phyloP scores from a whole-genome alignment of 2,113 vertebrate genomes.

The Barbus barbus region DNA sequence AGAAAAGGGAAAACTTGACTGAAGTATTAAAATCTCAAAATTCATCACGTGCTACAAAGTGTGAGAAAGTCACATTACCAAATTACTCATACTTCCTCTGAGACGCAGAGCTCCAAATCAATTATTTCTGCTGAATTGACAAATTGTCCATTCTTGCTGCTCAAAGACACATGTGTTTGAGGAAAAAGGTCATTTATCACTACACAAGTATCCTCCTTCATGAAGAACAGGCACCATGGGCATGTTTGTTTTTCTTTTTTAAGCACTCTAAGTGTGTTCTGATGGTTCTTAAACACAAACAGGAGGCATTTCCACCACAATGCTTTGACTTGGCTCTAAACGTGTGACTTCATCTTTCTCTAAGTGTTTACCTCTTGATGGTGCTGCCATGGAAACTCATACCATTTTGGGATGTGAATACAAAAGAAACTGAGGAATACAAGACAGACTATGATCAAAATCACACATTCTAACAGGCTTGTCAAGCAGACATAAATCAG shows the following conservation, averaged over 20 bases:
- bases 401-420: conserved; percentile 3
- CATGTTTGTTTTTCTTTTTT: conserved; percentile 2
- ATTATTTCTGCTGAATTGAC: not conserved
- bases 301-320: conserved; percentile 2
- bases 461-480: not conserved
- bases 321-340: conserved; percentile 14
- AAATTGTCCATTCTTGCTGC: not conserved
- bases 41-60: not conserved
- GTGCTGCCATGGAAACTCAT: conserved; percentile 16
- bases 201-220: not conserved
- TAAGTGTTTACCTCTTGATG: conserved; percentile 29
- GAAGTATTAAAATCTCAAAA: no score
- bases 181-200: not conserved
- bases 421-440: conserved; percentile 16
- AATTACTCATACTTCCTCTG: not conserved
- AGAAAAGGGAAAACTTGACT: no score
- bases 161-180: conserved; percentile 1
- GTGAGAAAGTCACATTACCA: not conserved
- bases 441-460: not conserved
- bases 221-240: not conserved
- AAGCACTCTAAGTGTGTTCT: not conserved
- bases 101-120: not conserved
- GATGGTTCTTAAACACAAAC: not conserved
- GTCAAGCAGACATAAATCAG: not conserved
- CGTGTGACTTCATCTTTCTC: conserved; percentile 29